Conservation (phyloP, 1,140 invertebrate species). For the Pristionchus pacificus region DNA sequence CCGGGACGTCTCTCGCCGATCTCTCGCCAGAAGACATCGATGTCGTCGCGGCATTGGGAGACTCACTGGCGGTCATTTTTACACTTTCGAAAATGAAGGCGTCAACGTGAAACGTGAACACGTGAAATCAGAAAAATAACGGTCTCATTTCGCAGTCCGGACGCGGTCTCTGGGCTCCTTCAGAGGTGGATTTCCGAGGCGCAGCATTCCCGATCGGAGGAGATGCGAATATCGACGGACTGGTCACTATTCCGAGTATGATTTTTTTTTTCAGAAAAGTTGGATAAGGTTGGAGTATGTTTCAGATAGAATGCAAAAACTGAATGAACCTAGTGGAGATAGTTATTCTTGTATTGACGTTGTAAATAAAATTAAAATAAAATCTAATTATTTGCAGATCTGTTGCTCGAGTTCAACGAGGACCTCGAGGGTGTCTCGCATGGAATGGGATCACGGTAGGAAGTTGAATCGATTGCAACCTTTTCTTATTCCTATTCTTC, state of each 20-base stretch:
- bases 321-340: not conserved
- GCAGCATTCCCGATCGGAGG: constrained; percentile 48
- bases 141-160: constrained; percentile 25
- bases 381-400: constrained; percentile 35
- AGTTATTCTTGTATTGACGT: not conserved
- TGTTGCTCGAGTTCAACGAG: constrained; percentile 35
- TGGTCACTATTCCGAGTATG: constrained; percentile 38
- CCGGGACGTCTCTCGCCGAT: constrained; percentile 35
- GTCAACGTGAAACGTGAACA: too few relatives aligned
- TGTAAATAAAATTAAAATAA: too few relatives aligned
- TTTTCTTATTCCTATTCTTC: not conserved
- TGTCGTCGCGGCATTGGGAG: constrained; percentile 45
- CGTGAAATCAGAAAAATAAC: too few relatives aligned
- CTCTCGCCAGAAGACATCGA: constrained; percentile 47
- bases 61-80: constrained; percentile 36
- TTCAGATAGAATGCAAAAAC: constrained; percentile 18
- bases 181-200: constrained; percentile 43
- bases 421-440: constrained; percentile 43
- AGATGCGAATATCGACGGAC: constrained; percentile 47
- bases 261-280: not conserved
- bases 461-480: not conserved
- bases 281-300: constrained; percentile 22
- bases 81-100: too few relatives aligned
- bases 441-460: constrained; percentile 38
- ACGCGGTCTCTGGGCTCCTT: constrained; percentile 38